phyloP scores from a whole-genome alignment of 1,140 invertebrate species.

The Atta cephalotes region DNA sequence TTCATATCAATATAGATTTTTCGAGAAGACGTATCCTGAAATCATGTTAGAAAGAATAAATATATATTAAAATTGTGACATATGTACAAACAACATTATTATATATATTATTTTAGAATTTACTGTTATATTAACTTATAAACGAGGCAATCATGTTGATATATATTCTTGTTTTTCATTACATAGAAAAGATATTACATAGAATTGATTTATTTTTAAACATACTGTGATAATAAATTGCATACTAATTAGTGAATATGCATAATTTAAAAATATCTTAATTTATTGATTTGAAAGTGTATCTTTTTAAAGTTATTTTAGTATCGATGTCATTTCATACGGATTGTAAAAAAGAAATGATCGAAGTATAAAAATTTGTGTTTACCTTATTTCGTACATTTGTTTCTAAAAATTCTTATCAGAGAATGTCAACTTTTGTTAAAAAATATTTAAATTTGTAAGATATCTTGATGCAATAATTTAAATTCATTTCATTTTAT shows the following conservation, averaged over 20 bases:
- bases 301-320: neutral
- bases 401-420: neutral
- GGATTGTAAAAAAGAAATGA: neutral
- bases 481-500: conserved; percentile 19
- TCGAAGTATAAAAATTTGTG: neutral
- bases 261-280: neutral
- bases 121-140: conserved; percentile 28
- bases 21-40: conserved; percentile 55
- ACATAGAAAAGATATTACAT: neutral
- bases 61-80: neutral
- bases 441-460: conserved; percentile 11
- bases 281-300: neutral
- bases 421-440: neutral
- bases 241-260: neutral
- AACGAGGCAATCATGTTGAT: conserved; percentile 69
- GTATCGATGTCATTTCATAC: conserved; percentile 2
- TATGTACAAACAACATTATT: neutral
- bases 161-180: neutral
- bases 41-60: conserved; percentile 33
- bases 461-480: neutral
- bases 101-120: conserved; percentile 9
- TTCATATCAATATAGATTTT: conserved; percentile 38
- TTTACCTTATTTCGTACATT: neutral
- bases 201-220: neutral
- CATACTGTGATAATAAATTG: conserved; percentile 5